Percentiles rank a stretch among this genome's conserved stretches.
These are phyloP conservation scores for Drosophila mulleri DNA, from an alignment of 2,888 invertebrate genomes.

Conservation along the genomic window DNA sequence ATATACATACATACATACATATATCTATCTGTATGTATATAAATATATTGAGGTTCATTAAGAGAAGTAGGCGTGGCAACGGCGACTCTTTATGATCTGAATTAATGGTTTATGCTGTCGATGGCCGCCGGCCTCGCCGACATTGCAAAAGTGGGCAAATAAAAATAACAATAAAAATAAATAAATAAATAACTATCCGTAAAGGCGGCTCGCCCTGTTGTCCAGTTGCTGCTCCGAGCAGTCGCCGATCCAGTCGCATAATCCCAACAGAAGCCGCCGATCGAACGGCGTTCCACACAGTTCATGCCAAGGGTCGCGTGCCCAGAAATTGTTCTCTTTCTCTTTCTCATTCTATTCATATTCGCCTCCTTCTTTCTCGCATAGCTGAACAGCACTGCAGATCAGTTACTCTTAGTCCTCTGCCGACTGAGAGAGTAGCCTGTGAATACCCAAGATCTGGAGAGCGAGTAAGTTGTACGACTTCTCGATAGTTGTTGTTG, in stretches of 20 bases:
- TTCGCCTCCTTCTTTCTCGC: neutral
- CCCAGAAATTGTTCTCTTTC: neutral
- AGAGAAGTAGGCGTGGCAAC: constrained; percentile 56
- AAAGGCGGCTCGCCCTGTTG: constrained; percentile 20
- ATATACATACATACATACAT: neutral
- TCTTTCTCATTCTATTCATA: neutral
- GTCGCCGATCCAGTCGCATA: constrained; percentile 26
- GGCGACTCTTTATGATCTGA: constrained; percentile 62
- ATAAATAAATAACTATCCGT: neutral
- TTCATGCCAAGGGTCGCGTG: constrained; percentile 3
- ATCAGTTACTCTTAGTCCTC: neutral
- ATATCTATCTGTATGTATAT: neutral
- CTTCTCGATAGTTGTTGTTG: accelerated
- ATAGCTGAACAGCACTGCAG: neutral
- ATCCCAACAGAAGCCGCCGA: neutral
- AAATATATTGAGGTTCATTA: constrained; percentile 22
- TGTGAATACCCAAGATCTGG: too few species aligned
- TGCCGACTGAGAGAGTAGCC: neutral
- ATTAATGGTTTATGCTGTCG: constrained; percentile 73
- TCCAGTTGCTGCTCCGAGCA: constrained; percentile 11
- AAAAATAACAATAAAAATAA: neutral
- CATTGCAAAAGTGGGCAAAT: neutral
- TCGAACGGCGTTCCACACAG: neutral
- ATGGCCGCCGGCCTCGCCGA: constrained; percentile 56
- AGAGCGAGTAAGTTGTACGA: too few species aligned